Evolutionary conservation across 2,888 invertebrate species (phyloP), one percentile per base, ranked within the genome.

Genomic region (Augiades crinisus): DNA sequence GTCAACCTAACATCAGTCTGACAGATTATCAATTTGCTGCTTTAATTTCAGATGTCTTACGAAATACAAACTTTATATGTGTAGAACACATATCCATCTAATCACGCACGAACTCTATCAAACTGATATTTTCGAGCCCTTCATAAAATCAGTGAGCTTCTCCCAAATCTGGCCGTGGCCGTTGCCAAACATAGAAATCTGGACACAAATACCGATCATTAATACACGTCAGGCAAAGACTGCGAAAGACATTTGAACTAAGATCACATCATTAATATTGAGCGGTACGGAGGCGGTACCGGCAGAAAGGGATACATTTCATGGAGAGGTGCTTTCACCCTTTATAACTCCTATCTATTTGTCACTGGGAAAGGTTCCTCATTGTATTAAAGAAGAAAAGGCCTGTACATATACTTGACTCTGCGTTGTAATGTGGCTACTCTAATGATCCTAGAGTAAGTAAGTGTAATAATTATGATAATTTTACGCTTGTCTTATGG

Each of bases 181-280:
- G 69, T 74, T 73, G 72, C 71, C 77, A 69, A 68, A 67, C 68
- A 67, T 64, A 73, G 69, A 70, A 74, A 72, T 72, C 73, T 75
- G 80, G 72, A 69, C 83, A 83, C 77, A 80, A 83, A 82, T 78
- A 73, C 67, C 54, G 65, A 70, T 72, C 86, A 87, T 89, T 87
- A 85, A 86, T 87, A 80, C 70, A 71, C 74, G 87, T 88, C 88
- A 75, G 72, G 75, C 65, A 64, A 70, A 73, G 75, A 74, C 81
- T 78, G 77, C 70, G 67, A 69, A 75, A 78, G 81, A 81, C 81
- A 79, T 78, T 79, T 78, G 82, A 80, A 80, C 82, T 83, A 79
- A 87, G 78, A 83, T 87, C 84, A 79, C 81, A 85, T 88, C 87
- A 89, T 88, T 89, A 88, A 89, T 88, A 88, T 84, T 78, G 81